Evolutionary conservation across 2,113 vertebrate species (phyloP).

Genomic region (Athene cunicularia): DNA sequence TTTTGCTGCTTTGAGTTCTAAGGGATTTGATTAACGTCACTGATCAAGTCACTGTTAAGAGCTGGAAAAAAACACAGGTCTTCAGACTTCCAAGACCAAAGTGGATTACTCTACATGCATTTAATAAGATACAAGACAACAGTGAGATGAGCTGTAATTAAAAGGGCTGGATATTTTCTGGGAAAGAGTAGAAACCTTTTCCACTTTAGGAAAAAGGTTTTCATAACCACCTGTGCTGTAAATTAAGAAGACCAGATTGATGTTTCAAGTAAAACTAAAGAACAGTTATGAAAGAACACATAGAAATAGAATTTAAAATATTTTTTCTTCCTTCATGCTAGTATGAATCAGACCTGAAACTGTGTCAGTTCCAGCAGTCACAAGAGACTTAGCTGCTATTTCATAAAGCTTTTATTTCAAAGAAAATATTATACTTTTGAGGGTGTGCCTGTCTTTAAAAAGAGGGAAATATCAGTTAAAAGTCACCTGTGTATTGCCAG

Average conservation of each 20-base stretch:
- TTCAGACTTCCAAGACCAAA: background rate
- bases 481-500: background rate
- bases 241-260: background rate
- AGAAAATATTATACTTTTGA: background rate
- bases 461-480: background rate
- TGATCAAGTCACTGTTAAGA: background rate
- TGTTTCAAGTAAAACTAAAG: background rate
- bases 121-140: background rate
- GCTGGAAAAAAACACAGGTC: background rate
- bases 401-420: background rate
- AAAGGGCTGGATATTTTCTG: background rate
- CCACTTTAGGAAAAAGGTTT: background rate
- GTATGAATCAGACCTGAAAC: background rate
- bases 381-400: background rate
- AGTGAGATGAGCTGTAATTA: background rate
- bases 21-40: conserved; percentile 1
- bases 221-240: background rate
- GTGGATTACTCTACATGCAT: background rate
- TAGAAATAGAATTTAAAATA: background rate
- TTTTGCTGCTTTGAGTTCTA: background rate
- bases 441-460: background rate
- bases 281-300: background rate
- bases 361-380: background rate
- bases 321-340: background rate
- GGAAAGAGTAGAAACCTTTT: background rate